A percentile compares a stretch with the other conserved stretches of the same genome.
phyloP scores from a whole-genome alignment of 2,888 invertebrate genomes.

The Euspilapteryx auroguttella region DNA sequence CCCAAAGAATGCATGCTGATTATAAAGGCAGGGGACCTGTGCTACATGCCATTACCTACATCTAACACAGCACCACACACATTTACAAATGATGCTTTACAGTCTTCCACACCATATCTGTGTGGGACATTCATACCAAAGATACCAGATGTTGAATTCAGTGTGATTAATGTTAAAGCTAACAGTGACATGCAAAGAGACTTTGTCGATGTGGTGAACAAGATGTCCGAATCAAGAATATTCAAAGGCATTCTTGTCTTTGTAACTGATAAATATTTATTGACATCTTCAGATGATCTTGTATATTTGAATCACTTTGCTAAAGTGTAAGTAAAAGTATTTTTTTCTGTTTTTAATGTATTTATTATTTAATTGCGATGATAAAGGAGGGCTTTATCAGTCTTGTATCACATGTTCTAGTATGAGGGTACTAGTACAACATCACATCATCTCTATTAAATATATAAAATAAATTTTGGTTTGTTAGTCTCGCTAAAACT shows the following conservation, averaged over 20 bases:
- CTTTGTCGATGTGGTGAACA: slow-evolving; percentile 20
- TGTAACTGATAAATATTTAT: slow-evolving; percentile 39
- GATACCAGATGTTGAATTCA: slow-evolving; percentile 36
- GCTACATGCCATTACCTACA: slow-evolving; percentile 27
- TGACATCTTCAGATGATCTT: slow-evolving; percentile 32
- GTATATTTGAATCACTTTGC: slow-evolving; percentile 36
- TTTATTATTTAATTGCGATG: too few relatives aligned
- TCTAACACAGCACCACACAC: slow-evolving; percentile 23
- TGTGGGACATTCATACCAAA: slow-evolving; percentile 37
- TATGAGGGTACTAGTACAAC: too few relatives aligned
- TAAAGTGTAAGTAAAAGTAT: slow-evolving; percentile 29
- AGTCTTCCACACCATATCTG: slow-evolving; percentile 18
- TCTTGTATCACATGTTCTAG: too few relatives aligned
- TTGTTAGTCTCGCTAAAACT: too few relatives aligned
- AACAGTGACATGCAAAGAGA: slow-evolving; percentile 17
- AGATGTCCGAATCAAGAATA: slow-evolving; percentile 20
- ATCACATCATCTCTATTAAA: too few relatives aligned
- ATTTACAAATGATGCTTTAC: slow-evolving; percentile 15
- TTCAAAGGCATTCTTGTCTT: slow-evolving; percentile 40
- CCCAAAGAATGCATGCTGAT: slow-evolving; percentile 37
- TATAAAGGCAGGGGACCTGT: slow-evolving; percentile 22
- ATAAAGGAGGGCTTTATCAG: too few relatives aligned
- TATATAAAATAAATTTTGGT: too few relatives aligned
- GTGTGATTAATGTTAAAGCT: slow-evolving; percentile 26
- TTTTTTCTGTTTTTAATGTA: too few relatives aligned